Base-by-base conservation (phyloP, 2,888 invertebrate genomes). In the Pherbina coryleti region DNA sequence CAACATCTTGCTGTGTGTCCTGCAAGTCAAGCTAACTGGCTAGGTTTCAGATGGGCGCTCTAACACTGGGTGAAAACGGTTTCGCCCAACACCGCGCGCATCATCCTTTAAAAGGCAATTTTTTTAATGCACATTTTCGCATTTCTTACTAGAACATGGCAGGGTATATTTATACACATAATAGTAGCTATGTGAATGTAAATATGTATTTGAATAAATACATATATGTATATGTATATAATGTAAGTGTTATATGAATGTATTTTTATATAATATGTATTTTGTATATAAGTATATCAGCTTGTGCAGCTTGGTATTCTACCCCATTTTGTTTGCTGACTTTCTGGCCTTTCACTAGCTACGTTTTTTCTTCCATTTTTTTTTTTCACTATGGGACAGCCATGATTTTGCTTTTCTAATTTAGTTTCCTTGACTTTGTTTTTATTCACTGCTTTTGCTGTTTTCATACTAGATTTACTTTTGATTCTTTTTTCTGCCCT, bases 321-420 rank as follows among this genome's bases (percentile, higher is more conserved):
- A 49, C 44, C 37, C 49, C 57, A 62, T 37, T 62, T 73, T 44
- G 44, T 44, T 22, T 37, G 62, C 44, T 62, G 34, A 25, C 49
- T 57, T 49, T 73, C 57, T 62, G 49, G 73, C 73, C 73, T 73
- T 73, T 73, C 73, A 73, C 73, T 73, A 64, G 34, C 31, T 64
- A 37, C n/a, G 44, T 22, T n/a, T n/a, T 73, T 60, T 62, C 8
- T 28, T 51, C 17, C 49, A 51, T 25, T 37, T 51, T 70, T 70
- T 51, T 17, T 14, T 25, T 22, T 51, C 37, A 25, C 25, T 49
- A 11, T 53, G 14, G 19, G 7, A 11, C 11, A 57, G n/a, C 22
- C 31, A 22, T 67, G 14, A 28, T 28, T 44, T 44, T 44, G 44
- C 44, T 44, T 44, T 44, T 44, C 44, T 60, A 14, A 25, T 60